Conservation (phyloP, 2,113 vertebrate species). For the Gobius niger region DNA sequence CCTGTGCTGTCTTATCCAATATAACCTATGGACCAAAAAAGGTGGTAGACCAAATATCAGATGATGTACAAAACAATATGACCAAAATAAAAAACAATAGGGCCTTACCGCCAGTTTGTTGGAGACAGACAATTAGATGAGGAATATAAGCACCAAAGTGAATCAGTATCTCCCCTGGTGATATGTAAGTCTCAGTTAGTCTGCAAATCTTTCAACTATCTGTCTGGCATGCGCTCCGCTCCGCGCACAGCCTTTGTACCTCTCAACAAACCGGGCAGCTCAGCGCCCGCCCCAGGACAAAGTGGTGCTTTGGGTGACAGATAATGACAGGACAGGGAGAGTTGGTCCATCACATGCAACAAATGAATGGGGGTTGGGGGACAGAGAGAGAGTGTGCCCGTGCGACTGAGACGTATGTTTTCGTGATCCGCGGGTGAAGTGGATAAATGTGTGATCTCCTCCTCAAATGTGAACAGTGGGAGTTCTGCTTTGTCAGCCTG, state of each 20-base stretch:
- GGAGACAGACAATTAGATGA: too few species aligned
- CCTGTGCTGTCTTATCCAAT: too few species aligned
- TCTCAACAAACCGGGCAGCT: constrained; percentile 43
- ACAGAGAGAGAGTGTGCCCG: neutral
- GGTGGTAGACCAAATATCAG: too few species aligned
- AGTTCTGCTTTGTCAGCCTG: constrained; percentile 30
- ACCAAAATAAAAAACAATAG: too few species aligned
- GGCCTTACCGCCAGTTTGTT: too few species aligned
- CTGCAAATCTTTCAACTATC: constrained; percentile 36
- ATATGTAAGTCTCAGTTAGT: neutral
- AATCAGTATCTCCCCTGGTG: neutral
- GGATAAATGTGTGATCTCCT: constrained; percentile 11
- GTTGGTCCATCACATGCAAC: neutral
- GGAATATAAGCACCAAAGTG: too few species aligned
- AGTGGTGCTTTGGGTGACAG: constrained; percentile 23
- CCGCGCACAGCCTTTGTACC: constrained; percentile 46
- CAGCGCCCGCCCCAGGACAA: constrained; percentile 26
- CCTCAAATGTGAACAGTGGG: neutral
- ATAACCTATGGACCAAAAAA: too few species aligned
- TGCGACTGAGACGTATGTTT: neutral
- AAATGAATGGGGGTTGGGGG: neutral
- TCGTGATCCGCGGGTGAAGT: constrained; percentile 9
- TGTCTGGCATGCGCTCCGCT: constrained; percentile 33
- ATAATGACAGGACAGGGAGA: constrained; percentile 18
- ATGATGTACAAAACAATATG: too few species aligned